Evolutionary conservation across 2,113 vertebrate genomes (phyloP), one percentile per base, ranked within the genome.

Genomic region (Piliocolobus tephrosceles): DNA sequence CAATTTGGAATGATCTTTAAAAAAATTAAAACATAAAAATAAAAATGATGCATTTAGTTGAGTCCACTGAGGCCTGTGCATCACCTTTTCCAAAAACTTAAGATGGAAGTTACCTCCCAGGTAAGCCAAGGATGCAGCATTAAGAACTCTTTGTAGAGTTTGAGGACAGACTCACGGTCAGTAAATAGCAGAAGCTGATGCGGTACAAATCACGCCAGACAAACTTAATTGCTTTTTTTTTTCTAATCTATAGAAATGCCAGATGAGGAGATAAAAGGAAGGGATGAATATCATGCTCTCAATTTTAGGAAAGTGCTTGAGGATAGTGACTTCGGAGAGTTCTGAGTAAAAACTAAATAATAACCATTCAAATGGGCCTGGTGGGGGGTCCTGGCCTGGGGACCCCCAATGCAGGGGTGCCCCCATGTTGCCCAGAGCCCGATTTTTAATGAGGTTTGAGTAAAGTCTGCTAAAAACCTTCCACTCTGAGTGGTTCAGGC

Each of bases 181-280:
- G 83, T 90, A 76, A 96, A 90, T 45, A 92, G 98, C 97, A 96
- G 83, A 87, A 57, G 38, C 10, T 90, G 80, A 93, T 68, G 45
- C 1, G 58, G 66, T 58, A 47, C 95, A 88, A 96, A 96, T 97
- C 95, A 93, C 9, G 35, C 88, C 87, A 83, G 93, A 94, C 91
- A 92, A 91, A 91, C 79, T 95, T 95, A 95, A 97, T 97, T 96
- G 97, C 73, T 87, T 89, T 92, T 91, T 55, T 75, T 55, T 95
- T 75, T 32, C 81, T 86, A 78, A 94, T 94, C 94, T 91, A 52
- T 84, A 78, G 84, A 86, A 93, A 96, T 84, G 68, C 94, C 95
- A 96, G 95, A 96, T 96, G 97, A 98, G 90, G 93, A 98, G 93
- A 95, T 96, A 96, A 98, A 97, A 96, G 88, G 84, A 90, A 97